These are phyloP conservation scores for Pongo abelii DNA, from an alignment of 2,113 vertebrate genomes.

Conservation along the genomic window DNA sequence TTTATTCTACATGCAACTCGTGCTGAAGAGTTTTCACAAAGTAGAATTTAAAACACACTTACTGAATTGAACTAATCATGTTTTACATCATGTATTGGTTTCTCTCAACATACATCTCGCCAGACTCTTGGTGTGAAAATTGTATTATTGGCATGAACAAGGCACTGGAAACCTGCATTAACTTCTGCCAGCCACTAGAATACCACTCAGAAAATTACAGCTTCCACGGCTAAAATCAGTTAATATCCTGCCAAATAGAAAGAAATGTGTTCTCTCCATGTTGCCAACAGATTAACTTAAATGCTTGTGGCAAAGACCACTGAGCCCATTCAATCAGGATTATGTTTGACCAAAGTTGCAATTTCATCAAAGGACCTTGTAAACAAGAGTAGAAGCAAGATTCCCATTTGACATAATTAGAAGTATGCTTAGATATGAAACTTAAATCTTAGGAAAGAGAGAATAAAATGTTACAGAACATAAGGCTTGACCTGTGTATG, in stretches of 20 bases:
- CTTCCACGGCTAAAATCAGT: conserved; percentile 49
- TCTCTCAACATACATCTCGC: conserved; percentile 41
- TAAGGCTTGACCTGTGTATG: not conserved
- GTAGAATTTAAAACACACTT: conserved; percentile 43
- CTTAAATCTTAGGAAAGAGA: not conserved
- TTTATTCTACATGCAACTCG: not conserved
- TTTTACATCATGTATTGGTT: conserved; percentile 55
- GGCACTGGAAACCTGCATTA: conserved; percentile 44
- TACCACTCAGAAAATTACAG: conserved; percentile 67
- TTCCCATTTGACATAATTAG: conserved; percentile 44
- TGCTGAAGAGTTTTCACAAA: conserved; percentile 17
- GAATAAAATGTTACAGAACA: not conserved
- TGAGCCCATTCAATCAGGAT: conserved; percentile 51
- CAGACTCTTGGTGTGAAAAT: conserved; percentile 64
- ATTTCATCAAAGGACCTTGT: conserved; percentile 49
- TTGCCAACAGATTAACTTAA: conserved; percentile 71
- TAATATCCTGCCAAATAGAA: conserved; percentile 72
- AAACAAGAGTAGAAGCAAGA: conserved; percentile 41
- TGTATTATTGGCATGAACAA: conserved; percentile 51
- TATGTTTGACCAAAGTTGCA: conserved; percentile 44
- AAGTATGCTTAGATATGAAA: conserved; percentile 29
- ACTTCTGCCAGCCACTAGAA: conserved; percentile 60
- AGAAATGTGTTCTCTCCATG: conserved; percentile 48
- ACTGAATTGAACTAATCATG: conserved; percentile 29
- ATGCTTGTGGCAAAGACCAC: conserved; percentile 61